phyloP scores from a whole-genome alignment of 2,888 invertebrate species.

The Pandemis cinnamomeana region DNA sequence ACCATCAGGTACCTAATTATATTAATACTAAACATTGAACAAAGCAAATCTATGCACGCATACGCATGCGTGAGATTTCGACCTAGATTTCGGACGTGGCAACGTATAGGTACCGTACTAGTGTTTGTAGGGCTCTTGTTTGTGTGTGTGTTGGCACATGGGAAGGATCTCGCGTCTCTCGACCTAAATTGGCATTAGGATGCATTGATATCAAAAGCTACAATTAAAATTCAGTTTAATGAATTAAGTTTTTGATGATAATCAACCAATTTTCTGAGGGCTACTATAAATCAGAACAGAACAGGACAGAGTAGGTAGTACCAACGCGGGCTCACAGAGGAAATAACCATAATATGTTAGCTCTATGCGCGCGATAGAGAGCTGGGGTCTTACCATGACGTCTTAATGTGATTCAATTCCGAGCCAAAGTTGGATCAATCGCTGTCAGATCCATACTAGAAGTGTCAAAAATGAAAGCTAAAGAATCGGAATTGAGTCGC shows the following conservation, averaged over 20 bases:
- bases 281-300: no score
- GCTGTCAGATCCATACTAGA: no score
- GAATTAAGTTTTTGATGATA: not conserved
- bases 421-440: no score
- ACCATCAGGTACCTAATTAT: not conserved
- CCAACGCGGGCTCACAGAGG: no score
- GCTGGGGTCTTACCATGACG: no score
- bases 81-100: conserved; percentile 68
- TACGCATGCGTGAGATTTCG: conserved; percentile 71
- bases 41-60: conserved; percentile 10
- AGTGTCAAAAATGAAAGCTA: no score
- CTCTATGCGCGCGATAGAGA: no score
- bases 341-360: no score
- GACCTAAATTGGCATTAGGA: conserved; percentile 63
- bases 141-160: conserved; percentile 69
- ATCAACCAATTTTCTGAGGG: no score
- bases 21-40: conserved; percentile 9
- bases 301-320: no score
- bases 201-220: conserved; percentile 24
- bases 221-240: not conserved
- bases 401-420: no score
- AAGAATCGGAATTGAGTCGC: no score
- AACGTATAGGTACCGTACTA: conserved; percentile 51
- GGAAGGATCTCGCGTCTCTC: conserved; percentile 56
- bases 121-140: conserved; percentile 45